Evolutionary conservation across 2,113 vertebrate species (phyloP).

Genomic region (Prolemur simus): DNA sequence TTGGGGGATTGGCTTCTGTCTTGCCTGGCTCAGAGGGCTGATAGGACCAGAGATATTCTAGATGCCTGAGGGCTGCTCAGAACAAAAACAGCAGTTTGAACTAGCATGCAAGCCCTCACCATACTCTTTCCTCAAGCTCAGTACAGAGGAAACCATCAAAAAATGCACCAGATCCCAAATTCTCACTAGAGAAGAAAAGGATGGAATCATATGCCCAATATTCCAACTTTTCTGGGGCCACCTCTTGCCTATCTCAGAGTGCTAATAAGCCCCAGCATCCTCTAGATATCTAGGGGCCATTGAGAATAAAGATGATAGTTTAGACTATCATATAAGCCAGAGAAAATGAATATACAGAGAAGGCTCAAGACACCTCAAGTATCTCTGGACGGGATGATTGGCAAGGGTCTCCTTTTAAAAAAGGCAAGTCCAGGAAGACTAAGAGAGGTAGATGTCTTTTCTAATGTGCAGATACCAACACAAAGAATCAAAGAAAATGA

Average conservation of each 20-base stretch:
- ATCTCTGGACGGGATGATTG: neutral
- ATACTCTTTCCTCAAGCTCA: neutral
- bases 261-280: neutral
- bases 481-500: neutral
- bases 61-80: no score
- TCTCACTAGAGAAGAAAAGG: neutral
- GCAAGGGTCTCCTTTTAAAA: neutral
- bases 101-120: neutral
- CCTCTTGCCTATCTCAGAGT: neutral
- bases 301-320: neutral
- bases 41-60: neutral
- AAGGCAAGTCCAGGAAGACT: neutral
- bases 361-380: neutral
- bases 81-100: neutral
- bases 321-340: neutral
- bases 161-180: neutral
- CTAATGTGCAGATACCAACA: neutral
- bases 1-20: neutral
- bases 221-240: neutral
- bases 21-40: neutral
- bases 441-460: neutral
- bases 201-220: neutral
- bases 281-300: neutral
- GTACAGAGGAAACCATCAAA: neutral
- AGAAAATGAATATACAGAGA: neutral